Conservation (phyloP, 2,797 vertebrate species). For the Champsocephalus gunnari region DNA sequence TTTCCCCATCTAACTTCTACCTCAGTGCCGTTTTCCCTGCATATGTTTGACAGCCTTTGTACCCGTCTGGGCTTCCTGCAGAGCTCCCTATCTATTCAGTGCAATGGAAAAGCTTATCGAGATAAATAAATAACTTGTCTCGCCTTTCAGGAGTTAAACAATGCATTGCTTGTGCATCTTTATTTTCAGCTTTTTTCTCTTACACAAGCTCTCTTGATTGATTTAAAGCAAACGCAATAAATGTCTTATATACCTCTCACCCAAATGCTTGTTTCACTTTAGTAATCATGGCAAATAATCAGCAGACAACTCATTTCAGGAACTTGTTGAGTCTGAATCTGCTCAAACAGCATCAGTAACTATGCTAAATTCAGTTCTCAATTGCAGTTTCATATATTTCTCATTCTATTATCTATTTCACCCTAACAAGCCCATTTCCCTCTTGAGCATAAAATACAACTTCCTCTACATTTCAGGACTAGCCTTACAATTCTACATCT, state of each 20-base stretch:
- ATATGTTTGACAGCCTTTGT: constrained; percentile 29
- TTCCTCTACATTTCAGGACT: neutral
- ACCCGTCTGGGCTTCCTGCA: constrained; percentile 14
- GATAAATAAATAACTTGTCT: neutral
- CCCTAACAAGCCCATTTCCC: constrained; percentile 17
- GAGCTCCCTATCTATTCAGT: constrained; percentile 8
- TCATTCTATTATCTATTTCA: neutral
- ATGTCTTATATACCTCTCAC: constrained; percentile 11
- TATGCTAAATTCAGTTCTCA: constrained; percentile 6
- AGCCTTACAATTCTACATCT: neutral
- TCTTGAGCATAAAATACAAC: constrained; percentile 1
- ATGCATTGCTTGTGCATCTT: neutral
- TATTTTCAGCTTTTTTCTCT: constrained; percentile 14
- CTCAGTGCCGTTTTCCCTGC: constrained; percentile 33
- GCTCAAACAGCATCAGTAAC: neutral
- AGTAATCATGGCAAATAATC: neutral
- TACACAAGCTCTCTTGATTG: constrained; percentile 3
- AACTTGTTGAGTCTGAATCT: constrained; percentile 3
- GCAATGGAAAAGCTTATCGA: constrained; percentile 19
- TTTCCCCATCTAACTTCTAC: constrained; percentile 18
- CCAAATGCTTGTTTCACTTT: neutral
- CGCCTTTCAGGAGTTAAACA: constrained; percentile 9
- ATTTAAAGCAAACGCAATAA: constrained; percentile 9
- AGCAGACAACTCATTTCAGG: neutral
- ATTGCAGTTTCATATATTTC: neutral